Base-by-base conservation (phyloP, 2,113 vertebrate genomes). In the Platycercus adscitus region DNA sequence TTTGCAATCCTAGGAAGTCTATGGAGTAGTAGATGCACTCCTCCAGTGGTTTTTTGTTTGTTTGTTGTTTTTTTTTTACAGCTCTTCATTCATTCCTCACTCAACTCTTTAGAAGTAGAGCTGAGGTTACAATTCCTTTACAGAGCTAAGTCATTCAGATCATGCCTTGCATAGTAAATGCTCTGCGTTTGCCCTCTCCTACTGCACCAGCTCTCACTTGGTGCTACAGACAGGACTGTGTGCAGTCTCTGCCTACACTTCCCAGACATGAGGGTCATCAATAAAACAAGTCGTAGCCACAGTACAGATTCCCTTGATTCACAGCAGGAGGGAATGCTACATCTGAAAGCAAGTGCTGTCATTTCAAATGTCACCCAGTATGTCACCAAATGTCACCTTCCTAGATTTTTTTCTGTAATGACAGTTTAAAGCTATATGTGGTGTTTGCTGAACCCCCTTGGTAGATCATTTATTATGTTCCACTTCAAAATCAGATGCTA, bases 301-400 rank as follows among this genome's bases (percentile, higher is more conserved):
- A 37, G 64, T 25, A 31, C 72, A 76, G 55, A 37, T 71, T 94
- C 33, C 76, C 72, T 61, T 64, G 82, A 86, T 95, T 92, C 86
- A 72, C 93, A 46, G 89, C 90, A 88, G 90, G 76, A 93, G 44
- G 50, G 86, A 96, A 86, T 76, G 86, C 69, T 84, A 61, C 69
- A 81, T 86, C 90, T 96, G 87, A 92, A 94, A 92, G 80, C 41
- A 81, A 96, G 56, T 10, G 80, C 92, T 92, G 90, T 94, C 88
- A 88, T 84, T 96, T 94, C 95, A 96, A 94, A 96, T 97, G 94
- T 95, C 95, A 97, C 83, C 86, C 86, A 50, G 95, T 95, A 96
- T 95, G 94, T 95, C 93, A 94, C 94, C 94, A 95, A 96, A 96
- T 94, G 95, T 96, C 92, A 96, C 93, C 90, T 93, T 94, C 86